Percentiles rank a stretch among this genome's conserved stretches.
Evolutionary conservation across 2,888 invertebrate genomes (phyloP).

Genomic region (Cataglyphis albicans): DNA sequence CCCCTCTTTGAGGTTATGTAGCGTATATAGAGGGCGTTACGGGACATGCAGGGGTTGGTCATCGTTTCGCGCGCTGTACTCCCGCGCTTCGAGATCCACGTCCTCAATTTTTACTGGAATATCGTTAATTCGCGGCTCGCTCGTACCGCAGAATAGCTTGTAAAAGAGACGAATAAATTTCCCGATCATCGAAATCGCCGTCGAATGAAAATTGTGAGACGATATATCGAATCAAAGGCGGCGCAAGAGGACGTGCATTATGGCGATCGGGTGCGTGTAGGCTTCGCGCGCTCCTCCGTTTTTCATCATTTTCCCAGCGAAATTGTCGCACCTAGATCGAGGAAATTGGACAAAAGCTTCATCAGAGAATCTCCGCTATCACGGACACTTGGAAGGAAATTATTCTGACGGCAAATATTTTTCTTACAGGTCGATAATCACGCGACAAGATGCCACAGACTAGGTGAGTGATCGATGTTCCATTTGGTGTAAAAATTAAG

Average conservation of each 20-base stretch:
- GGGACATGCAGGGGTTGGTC: conserved; percentile 83
- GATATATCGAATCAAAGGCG: conserved; percentile 65
- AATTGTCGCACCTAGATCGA: conserved; percentile 32
- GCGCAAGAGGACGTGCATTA: conserved; percentile 77
- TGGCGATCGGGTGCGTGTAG: conserved; percentile 81
- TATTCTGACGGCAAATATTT: conserved; percentile 58
- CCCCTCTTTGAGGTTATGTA: conserved; percentile 82
- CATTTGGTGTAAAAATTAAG: conserved; percentile 64
- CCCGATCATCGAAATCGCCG: neutral
- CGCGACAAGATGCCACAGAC: conserved; percentile 83
- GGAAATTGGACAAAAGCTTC: conserved; percentile 32
- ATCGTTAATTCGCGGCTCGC: conserved; percentile 45
- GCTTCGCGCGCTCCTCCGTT: conserved; percentile 75
- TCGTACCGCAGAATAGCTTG: neutral
- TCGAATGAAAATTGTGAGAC: conserved; percentile 51
- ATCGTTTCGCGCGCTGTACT: conserved; percentile 83
- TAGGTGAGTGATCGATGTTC: conserved; percentile 80
- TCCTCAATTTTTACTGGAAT: conserved; percentile 66
- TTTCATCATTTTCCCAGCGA: conserved; percentile 65
- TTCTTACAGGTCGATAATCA: conserved; percentile 77
- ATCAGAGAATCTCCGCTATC: conserved; percentile 21
- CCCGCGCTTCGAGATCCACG: conserved; percentile 82
- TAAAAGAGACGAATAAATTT: conserved; percentile 55
- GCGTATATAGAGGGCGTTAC: conserved; percentile 84
- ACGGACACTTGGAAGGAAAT: conserved; percentile 54